A percentile compares a stretch with the other conserved stretches of the same genome.
phyloP scores from a whole-genome alignment of 2,797 vertebrate species.

The Poecilia velifera region DNA sequence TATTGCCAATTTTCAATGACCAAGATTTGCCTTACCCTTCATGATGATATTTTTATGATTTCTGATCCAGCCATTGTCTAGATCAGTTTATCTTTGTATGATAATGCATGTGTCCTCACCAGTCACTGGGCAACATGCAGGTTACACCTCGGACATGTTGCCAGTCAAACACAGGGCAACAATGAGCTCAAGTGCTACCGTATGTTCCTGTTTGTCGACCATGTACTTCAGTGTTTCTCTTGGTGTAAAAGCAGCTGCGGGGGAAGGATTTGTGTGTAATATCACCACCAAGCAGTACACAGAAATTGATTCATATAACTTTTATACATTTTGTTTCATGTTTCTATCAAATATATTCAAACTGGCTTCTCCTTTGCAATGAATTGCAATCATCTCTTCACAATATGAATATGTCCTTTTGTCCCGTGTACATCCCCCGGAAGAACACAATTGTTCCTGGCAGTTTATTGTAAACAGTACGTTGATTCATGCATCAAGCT shows the following conservation, averaged over 20 bases:
- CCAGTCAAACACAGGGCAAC: background rate
- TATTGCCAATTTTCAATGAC: background rate
- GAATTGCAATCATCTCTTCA: background rate
- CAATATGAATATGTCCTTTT: background rate
- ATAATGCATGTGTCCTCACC: background rate
- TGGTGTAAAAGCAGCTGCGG: constrained; percentile 9
- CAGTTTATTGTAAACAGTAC: background rate
- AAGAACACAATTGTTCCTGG: constrained; percentile 7
- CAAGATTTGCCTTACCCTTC: background rate
- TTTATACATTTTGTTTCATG: background rate
- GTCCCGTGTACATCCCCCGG: background rate
- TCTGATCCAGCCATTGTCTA: background rate
- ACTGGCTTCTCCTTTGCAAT: constrained; percentile 3
- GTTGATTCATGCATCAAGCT: constrained; percentile 16
- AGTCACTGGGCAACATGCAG: background rate
- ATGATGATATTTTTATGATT: background rate
- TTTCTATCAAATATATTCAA: constrained; percentile 1
- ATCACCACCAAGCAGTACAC: background rate
- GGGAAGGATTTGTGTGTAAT: background rate
- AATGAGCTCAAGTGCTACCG: background rate
- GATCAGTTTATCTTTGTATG: background rate
- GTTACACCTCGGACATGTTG: background rate
- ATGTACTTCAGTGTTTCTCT: background rate
- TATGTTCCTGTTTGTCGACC: constrained; percentile 2
- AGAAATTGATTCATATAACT: constrained; percentile 3